These are phyloP conservation scores for Malurus melanocephalus DNA, from an alignment of 2,113 vertebrate genomes.

Conservation along the genomic window DNA sequence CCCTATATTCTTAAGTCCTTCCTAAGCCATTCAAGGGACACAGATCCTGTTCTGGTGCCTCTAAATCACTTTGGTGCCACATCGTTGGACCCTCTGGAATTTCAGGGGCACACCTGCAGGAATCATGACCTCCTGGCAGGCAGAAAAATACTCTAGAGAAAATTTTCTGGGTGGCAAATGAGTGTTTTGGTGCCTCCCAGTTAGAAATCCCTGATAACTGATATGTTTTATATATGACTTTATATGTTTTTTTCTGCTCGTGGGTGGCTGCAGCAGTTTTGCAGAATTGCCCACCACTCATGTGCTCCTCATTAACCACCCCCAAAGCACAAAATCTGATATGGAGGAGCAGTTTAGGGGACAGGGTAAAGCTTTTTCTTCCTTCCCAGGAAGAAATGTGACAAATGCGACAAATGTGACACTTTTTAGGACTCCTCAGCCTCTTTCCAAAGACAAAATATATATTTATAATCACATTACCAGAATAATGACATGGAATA, in stretches of 20 bases:
- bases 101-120: neutral
- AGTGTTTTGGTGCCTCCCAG: neutral
- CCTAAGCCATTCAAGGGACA: neutral
- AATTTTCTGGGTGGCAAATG: neutral
- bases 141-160: neutral
- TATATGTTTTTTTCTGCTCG: neutral
- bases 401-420: too few relatives aligned
- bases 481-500: too few relatives aligned
- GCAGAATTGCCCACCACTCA: neutral
- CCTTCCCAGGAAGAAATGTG: neutral
- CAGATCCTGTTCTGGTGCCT: neutral
- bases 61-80: neutral
- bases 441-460: neutral
- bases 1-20: neutral
- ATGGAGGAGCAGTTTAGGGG: neutral
- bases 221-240: neutral
- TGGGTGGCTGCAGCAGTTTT: neutral
- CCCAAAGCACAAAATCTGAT: neutral
- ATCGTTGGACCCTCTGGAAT: neutral
- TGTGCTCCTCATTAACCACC: neutral
- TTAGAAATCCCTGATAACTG: neutral
- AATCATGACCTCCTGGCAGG: accelerated
- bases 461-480: neutral
- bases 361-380: neutral
- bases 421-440: neutral